Base-by-base conservation (phyloP, 2,797 vertebrate species). In the Champsocephalus esox region DNA sequence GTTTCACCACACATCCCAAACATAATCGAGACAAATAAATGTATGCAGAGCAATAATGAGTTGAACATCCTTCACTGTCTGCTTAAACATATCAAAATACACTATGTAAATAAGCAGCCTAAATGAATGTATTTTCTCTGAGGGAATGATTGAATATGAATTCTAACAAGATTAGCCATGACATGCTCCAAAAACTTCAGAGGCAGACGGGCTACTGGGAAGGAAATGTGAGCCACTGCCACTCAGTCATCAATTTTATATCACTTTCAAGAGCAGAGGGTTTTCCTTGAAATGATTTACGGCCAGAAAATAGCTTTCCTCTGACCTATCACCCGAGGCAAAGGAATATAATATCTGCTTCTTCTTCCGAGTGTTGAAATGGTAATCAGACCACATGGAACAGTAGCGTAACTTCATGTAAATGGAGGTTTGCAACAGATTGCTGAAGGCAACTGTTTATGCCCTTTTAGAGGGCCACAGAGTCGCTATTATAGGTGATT, bases 241-340 rank as follows among this genome's bases (percentile, higher is more conserved):
- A 84, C 68, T 84, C 86, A 64, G 66, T 88, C 90, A 91, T 92
- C 82, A 85, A 89, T 92, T 92, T 87, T 86, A 89, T 86, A 93
- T 92, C 77, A 51, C 51, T 83, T 82, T 88, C 76, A 79, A 73
- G 78, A 86, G 81, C 62, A 68, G 72, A 67, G 73, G 82, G 77
- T 87, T 82, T 80, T 79, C 59, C 72, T 73, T 55, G 70, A 82
- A 88, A 89, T 75, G 85, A 92, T 88, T 92, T 90, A 90, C 76
- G 65, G 73, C 67, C 79, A 81, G 83, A 89, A 89, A 92, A 91
- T 75, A 89, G 85, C 75, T 83, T 86, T 80, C 69, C 73, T 73
- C 79, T 80, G 82, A 85, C 87, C 82, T 74, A 75, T 63, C 68
- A 84, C 65, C 87, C 69, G 2, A 45, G 62, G 83, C 78, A 66